Base-by-base conservation (phyloP, 1,140 invertebrate species). In the Pararge aegeria region DNA sequence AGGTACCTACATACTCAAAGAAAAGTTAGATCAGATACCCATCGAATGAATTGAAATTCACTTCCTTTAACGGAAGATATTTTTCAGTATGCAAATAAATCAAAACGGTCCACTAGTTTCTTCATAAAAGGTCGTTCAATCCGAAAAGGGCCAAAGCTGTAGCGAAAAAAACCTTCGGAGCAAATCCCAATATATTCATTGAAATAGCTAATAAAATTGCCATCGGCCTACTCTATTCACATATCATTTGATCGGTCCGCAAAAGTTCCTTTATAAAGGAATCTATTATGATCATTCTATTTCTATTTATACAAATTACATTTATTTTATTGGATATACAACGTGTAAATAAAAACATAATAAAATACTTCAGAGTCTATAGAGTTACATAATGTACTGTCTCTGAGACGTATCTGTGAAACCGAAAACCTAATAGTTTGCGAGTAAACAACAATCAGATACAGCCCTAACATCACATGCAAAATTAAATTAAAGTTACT, bases 151-250 rank as follows among this genome's bases (percentile, higher is more conserved):
- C 38, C 12, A 12, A 38, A 1, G 6, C 34, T 15, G 1, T 38
- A 38, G 3, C 13, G 34, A 42, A 42, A 18, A 42, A 42, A 42
- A 42, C 7, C 38, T 16, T 15, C 38, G 7, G 10, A 34, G 12
- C 30, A 29, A 44, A 48, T 37, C 37, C 15, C 9, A 15, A 59
- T 59, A 59, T 59, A 59, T 52, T 59, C 56, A 52, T 59, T 46
- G 49, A 27, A 27, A 44, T 44, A 52, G 37, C 56, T 58, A 58
- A 58, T 58, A 58, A 58, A 50, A 58, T 38, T 29, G 34, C 30
- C 46, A 29, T 52, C 21, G 48, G 48, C 18, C 52, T 37, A 52
- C 48, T 27, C 56, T 19, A 59, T 59, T 46, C 56, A 52, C 37
- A 59, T 59, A 59, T 59, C 48, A 52, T 59, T 50, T 48, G 27